A percentile compares a stretch with the other conserved stretches of the same genome.
Evolutionary conservation across 2,888 invertebrate genomes (phyloP).

Genomic region (Andrena camellia): DNA sequence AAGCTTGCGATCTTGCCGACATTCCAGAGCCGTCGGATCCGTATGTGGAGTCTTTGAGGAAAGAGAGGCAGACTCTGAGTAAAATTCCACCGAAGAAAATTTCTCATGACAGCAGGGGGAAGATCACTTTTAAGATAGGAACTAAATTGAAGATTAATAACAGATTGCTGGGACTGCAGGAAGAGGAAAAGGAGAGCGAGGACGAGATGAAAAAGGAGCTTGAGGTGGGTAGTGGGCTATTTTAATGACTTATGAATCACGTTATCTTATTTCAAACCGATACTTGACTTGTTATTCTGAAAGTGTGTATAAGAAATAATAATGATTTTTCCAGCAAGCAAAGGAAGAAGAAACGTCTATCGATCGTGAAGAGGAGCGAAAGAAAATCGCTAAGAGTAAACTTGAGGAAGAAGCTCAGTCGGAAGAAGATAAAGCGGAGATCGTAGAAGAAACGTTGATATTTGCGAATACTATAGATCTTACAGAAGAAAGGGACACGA

Average conservation of each 20-base stretch:
- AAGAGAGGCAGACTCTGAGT: constrained; percentile 80
- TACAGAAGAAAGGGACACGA: constrained; percentile 13
- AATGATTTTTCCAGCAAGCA: constrained; percentile 18
- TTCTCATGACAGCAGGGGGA: constrained; percentile 80
- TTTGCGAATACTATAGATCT: neutral
- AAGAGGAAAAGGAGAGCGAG: constrained; percentile 67
- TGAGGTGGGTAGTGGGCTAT: constrained; percentile 27
- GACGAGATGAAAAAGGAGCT: constrained; percentile 65
- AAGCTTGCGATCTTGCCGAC: constrained; percentile 79
- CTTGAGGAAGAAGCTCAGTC: constrained; percentile 36
- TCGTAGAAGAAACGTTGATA: constrained; percentile 25
- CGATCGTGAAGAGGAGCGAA: constrained; percentile 53
- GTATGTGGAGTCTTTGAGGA: constrained; percentile 81
- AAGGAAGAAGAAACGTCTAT: constrained; percentile 56
- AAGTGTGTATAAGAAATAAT: neutral
- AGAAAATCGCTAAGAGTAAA: constrained; percentile 47
- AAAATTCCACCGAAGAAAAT: constrained; percentile 82
- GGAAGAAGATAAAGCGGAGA: constrained; percentile 16
- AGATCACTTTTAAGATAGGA: constrained; percentile 83
- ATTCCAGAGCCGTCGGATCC: constrained; percentile 81
- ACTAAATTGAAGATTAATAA: constrained; percentile 80
- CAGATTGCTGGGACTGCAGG: constrained; percentile 80
- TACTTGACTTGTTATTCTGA: neutral
- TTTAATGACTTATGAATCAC: neutral
- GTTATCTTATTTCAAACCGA: too few species aligned